Evolutionary conservation across 2,888 invertebrate species (phyloP).

Genomic region (Hydrotaea diabolus): DNA sequence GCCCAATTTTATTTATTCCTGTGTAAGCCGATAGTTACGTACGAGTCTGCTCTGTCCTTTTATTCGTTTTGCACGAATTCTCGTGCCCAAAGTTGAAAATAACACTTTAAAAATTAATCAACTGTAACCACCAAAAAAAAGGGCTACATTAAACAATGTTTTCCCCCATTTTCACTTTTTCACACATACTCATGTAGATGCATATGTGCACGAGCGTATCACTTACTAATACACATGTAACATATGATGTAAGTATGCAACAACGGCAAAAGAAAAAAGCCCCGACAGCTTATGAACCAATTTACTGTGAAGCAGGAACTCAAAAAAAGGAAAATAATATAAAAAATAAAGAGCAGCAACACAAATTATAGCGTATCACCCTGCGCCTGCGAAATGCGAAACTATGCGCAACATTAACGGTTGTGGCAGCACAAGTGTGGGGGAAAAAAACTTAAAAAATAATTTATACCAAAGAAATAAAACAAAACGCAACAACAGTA

Average conservation of each 20-base stretch:
- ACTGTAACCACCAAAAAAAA: conserved; percentile 19
- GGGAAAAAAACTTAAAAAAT: conserved; percentile 28
- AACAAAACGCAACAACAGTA: conserved; percentile 19
- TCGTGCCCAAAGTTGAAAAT: too few species aligned
- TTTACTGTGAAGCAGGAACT: conserved; percentile 42
- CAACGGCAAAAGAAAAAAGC: conserved; percentile 17
- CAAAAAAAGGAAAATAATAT: too few species aligned
- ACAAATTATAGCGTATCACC: conserved; percentile 15
- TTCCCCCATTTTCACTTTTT: not conserved
- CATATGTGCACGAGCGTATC: not conserved
- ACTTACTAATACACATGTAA: conserved; percentile 30
- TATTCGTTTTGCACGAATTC: too few species aligned
- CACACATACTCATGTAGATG: not conserved
- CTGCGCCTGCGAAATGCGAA: not conserved
- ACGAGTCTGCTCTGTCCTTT: too few species aligned
- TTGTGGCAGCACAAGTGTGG: not conserved
- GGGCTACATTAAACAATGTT: not conserved
- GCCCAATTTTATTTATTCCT: too few species aligned
- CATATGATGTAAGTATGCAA: conserved; percentile 1
- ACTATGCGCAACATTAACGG: conserved; percentile 36
- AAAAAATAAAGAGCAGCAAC: conserved; percentile 26
- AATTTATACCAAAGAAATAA: conserved; percentile 37
- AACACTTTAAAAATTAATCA: conserved; percentile 20
- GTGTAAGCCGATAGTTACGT: too few species aligned
- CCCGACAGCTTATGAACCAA: conserved; percentile 38